Conservation (phyloP, 2,797 vertebrate species). For the Chaetodon trifasciatus region DNA sequence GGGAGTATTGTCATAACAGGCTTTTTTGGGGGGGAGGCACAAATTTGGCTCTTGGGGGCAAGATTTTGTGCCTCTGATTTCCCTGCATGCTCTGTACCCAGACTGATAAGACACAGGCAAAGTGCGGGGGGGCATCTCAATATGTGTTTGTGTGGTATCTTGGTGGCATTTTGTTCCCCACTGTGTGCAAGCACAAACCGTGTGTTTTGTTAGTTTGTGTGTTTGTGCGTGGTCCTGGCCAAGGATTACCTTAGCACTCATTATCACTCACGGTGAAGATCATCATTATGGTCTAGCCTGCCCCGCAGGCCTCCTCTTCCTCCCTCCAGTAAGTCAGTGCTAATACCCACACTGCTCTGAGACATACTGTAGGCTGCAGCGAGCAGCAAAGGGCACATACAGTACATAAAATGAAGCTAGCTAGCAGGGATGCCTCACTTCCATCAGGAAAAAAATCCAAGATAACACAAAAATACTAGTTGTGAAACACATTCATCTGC, state of each 20-base stretch:
- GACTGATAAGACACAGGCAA: constrained; percentile 65
- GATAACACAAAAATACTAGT: constrained; percentile 28
- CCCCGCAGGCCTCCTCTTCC: constrained; percentile 35
- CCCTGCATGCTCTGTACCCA: constrained; percentile 38
- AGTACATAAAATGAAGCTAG: constrained; percentile 24
- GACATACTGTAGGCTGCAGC: constrained; percentile 46
- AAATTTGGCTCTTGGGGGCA: constrained; percentile 47
- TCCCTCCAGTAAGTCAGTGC: constrained; percentile 51
- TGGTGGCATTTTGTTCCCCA: constrained; percentile 48
- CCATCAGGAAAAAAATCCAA: constrained; percentile 2
- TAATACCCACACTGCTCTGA: constrained; percentile 60
- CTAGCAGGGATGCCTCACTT: constrained; percentile 12
- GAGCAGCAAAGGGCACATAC: constrained; percentile 39
- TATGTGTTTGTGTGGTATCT: constrained; percentile 27
- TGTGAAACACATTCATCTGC: constrained; percentile 27
- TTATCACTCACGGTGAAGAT: constrained; percentile 74
- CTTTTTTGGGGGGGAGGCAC: constrained; percentile 37
- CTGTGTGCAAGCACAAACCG: background rate
- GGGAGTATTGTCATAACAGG: constrained; percentile 63
- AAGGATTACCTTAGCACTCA: constrained; percentile 76
- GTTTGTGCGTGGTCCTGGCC: constrained; percentile 61
- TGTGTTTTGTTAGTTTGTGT: constrained; percentile 48
- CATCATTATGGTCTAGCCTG: constrained; percentile 64
- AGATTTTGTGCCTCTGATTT: constrained; percentile 70
- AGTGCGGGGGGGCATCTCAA: constrained; percentile 8